Percentiles rank a stretch among this genome's conserved stretches.
phyloP scores from a whole-genome alignment of 1,140 invertebrate species.

The Magallana angulata region DNA sequence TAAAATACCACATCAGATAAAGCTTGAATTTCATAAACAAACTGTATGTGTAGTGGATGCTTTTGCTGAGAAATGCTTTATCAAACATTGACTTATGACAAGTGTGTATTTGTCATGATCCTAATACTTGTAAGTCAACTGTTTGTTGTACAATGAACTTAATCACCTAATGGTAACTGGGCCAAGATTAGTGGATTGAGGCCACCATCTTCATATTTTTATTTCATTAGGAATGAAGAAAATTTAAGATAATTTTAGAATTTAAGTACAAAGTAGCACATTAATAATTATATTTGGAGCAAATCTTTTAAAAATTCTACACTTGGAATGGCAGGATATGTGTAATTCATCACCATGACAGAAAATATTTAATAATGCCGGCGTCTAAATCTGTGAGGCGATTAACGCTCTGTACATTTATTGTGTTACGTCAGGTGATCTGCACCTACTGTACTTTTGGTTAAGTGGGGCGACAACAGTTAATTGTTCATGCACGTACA shows the following conservation, averaged over 20 bases:
- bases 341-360: neutral
- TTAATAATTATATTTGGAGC: no score
- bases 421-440: neutral
- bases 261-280: no score
- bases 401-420: neutral
- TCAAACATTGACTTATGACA: slow-evolving; percentile 2
- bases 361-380: neutral
- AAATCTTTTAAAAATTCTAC: no score
- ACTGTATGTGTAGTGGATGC: neutral
- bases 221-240: no score
- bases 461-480: neutral
- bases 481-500: neutral
- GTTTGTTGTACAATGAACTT: no score
- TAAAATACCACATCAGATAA: neutral
- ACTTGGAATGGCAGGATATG: neutral
- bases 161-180: no score
- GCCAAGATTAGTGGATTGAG: no score
- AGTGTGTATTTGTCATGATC: neutral
- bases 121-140: neutral
- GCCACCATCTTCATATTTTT: no score
- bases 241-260: no score
- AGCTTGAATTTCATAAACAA: neutral
- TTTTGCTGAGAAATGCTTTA: neutral
- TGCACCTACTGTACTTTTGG: neutral
- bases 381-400: neutral